Evolutionary conservation across 2,113 vertebrate species (phyloP).

Genomic region (Elgaria multicarinata): DNA sequence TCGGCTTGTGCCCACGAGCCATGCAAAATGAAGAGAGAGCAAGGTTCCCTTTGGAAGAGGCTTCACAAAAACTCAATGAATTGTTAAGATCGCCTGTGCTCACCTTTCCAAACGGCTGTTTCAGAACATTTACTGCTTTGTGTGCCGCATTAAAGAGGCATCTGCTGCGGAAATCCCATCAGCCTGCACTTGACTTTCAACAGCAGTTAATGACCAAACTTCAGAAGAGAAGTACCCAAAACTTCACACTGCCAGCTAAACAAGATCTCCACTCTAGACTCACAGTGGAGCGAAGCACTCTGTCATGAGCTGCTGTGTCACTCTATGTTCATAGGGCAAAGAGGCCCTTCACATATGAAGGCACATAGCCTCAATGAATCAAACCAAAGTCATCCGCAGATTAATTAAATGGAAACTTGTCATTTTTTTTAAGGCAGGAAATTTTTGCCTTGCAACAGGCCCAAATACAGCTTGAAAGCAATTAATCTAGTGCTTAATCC

Average conservation of each 20-base stretch:
- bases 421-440: background rate
- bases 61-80: background rate
- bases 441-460: background rate
- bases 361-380: background rate
- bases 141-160: rapidly evolving
- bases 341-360: background rate
- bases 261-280: background rate
- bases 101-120: background rate
- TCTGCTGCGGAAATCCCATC: background rate
- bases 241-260: background rate
- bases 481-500: slow-evolving; percentile 1
- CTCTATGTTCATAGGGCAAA: background rate
- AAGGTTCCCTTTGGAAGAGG: rapidly evolving
- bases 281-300: background rate
- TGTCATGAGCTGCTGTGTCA: rapidly evolving
- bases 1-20: background rate
- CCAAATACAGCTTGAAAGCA: background rate
- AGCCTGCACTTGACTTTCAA: background rate
- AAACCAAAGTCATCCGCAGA: background rate
- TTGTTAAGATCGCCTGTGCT: background rate
- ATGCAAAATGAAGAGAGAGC: rapidly evolving
- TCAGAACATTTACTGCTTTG: background rate
- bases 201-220: background rate
- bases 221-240: background rate
- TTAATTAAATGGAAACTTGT: background rate